phyloP scores from a whole-genome alignment of 2,113 vertebrate species.

The Cyprinus carpio region DNA sequence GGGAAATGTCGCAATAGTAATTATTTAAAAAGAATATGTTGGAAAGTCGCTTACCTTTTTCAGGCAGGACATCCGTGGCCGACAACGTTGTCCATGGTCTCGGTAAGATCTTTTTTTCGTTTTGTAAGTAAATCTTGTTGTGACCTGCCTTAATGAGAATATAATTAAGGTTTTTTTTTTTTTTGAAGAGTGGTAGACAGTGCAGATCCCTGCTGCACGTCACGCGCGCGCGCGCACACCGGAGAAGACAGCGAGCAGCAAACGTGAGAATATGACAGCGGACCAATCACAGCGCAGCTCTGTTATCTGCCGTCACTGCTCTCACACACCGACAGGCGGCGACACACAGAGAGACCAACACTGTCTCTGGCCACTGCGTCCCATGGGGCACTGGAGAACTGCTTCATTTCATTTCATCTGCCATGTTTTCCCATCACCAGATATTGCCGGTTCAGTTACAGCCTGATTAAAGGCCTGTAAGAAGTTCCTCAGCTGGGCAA shows the following conservation, averaged over 20 bases:
- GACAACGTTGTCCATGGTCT: slow-evolving; percentile 83
- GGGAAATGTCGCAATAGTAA: no score
- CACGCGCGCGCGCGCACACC: no score
- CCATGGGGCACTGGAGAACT: background rate
- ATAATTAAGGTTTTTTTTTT: no score
- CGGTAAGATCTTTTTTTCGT: slow-evolving; percentile 87
- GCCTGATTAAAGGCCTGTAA: background rate
- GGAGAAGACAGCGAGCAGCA: background rate
- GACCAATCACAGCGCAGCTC: slow-evolving; percentile 75
- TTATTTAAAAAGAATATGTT: no score
- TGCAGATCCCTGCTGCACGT: no score
- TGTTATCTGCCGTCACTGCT: background rate
- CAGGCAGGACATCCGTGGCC: slow-evolving; percentile 85
- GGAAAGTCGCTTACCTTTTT: slow-evolving; percentile 93
- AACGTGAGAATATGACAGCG: background rate
- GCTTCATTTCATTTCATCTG: background rate
- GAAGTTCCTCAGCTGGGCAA: background rate
- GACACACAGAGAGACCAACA: background rate
- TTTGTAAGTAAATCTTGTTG: slow-evolving; percentile 40
- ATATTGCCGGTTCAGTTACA: background rate
- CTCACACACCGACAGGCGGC: slow-evolving; percentile 28
- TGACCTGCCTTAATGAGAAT: background rate
- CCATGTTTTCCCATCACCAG: background rate
- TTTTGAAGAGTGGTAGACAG: no score
- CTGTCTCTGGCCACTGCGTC: background rate